Base-by-base conservation (phyloP, 2,888 invertebrate species). In the Stenoptilia bipunctidactyla region DNA sequence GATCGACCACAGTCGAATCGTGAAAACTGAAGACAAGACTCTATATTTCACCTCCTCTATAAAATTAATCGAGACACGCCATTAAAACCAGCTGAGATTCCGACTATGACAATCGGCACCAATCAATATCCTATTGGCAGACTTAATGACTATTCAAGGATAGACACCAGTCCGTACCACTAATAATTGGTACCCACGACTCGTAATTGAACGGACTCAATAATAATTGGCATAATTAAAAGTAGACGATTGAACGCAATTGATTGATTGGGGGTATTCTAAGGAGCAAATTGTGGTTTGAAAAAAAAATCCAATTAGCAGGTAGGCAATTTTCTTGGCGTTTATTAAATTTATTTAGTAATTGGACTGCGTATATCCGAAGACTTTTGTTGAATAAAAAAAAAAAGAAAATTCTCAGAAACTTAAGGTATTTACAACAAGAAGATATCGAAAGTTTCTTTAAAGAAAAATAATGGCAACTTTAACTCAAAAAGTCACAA, bases 91-190 rank as follows among this genome's bases (percentile, higher is more conserved):
- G 64, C 67, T 62, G 66, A 76, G 77, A 80, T 77, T 77, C 74
- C 62, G 74, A 71, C 70, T 74, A 60, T 52, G 58, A 60, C 83
- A 83, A 83, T 83, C 80, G 79, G 72, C 75, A 79, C 80, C 82
- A 82, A 83, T 83, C 82, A 83, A 83, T 82, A 79, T 74, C 68
- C 71, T 80, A 83, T 82, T 76, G 80, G 73, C 73, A 69, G 61
- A 61, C 61, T 58, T 82, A 82, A 82, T 82, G 76, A 76, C 71
- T 70, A 69, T 65, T 66, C 80, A 82, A 82, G 82, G 82, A 76
- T 74, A 62, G 4, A 8, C 20, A 20, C 20, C 20, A 20, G 20
- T 20, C 8, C 3, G 4, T 20, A 20, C 20, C 8, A 20, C 20
- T 8, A 5, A 5, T 20, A 20, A 20, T 20, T 20, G 20, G 20